Conservation (phyloP, 2,797 vertebrate genomes). For the Leuciscus waleckii region DNA sequence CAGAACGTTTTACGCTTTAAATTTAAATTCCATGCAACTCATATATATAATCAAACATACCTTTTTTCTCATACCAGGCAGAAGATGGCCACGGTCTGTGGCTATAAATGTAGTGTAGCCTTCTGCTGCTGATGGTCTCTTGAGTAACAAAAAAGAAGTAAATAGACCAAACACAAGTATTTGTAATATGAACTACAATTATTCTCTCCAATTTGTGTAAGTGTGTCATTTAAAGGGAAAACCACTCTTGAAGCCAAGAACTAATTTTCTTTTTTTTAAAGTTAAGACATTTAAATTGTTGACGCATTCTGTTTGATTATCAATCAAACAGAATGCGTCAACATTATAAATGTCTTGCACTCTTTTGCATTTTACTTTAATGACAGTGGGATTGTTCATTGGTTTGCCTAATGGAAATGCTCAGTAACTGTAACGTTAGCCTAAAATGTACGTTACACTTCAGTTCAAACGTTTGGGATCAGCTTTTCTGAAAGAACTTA, state of each 20-base stretch:
- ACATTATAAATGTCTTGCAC: no score
- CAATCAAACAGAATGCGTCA: no score
- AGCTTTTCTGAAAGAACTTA: background rate
- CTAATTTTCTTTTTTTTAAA: background rate
- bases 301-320: background rate
- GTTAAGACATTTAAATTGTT: background rate
- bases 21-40: constrained; percentile 12
- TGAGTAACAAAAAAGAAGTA: constrained; percentile 10
- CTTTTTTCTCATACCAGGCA: constrained; percentile 79
- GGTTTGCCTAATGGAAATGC: background rate
- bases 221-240: background rate
- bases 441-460: background rate
- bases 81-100: constrained; percentile 82
- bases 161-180: constrained; percentile 32
- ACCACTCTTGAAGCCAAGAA: background rate
- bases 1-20: background rate
- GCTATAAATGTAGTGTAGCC: constrained; percentile 82
- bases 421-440: background rate
- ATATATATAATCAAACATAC: constrained; percentile 67
- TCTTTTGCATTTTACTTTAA: background rate
- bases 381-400: background rate
- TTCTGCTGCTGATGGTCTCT: constrained; percentile 73
- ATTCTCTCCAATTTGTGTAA: constrained; percentile 15
- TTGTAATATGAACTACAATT: background rate
- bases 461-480: background rate